Percentiles rank a stretch among this genome's conserved stretches.
These are phyloP conservation scores for Eupithecia vulgata DNA, from an alignment of 2,888 invertebrate genomes.

Conservation along the genomic window DNA sequence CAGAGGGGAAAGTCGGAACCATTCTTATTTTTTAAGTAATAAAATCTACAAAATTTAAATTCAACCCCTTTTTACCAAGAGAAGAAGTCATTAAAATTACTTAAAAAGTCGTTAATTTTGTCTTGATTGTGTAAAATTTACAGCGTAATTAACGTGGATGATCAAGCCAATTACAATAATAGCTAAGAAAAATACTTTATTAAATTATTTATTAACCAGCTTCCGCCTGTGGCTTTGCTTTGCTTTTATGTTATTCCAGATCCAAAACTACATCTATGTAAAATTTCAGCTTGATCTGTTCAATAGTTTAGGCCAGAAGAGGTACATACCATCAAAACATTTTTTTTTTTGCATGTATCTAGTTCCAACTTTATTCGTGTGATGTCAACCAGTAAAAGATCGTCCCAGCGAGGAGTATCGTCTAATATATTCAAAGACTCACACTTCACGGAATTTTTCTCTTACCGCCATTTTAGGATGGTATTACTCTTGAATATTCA, in stretches of 20 bases:
- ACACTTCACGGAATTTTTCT: slow-evolving; percentile 57
- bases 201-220: background rate
- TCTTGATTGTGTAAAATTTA: background rate
- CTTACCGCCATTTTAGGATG: slow-evolving; percentile 74
- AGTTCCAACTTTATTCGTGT: background rate
- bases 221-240: background rate
- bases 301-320: background rate
- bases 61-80: background rate
- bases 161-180: background rate
- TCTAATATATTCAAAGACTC: background rate
- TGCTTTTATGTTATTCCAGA: background rate
- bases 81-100: background rate
- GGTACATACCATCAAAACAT: background rate
- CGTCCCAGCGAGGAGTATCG: background rate
- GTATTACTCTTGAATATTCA: slow-evolving; percentile 82
- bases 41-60: background rate
- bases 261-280: background rate
- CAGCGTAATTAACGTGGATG: background rate
- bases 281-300: background rate
- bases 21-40: background rate
- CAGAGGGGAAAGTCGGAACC: slow-evolving; percentile 3
- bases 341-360: background rate
- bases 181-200: background rate
- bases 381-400: background rate
- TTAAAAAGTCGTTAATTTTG: background rate